Conservation (phyloP, 2,888 invertebrate species). For the Melikaiella ostensackeni region DNA sequence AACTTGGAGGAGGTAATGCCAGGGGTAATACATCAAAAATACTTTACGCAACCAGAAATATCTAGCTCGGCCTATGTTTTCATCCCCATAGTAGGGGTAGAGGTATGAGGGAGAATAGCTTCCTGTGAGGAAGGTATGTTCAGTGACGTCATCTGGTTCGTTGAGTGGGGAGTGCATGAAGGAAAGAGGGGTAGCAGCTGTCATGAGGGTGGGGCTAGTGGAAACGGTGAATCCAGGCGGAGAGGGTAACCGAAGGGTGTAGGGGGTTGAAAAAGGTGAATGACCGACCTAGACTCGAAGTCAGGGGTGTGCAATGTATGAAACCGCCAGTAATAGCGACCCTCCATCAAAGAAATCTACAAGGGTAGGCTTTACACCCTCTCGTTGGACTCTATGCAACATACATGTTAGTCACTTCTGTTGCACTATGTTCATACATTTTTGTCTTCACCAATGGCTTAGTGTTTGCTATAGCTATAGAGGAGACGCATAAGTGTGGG, state of each 20-base stretch:
- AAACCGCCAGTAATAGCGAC: slow-evolving; percentile 69
- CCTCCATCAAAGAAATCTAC: slow-evolving; percentile 70
- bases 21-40: background rate
- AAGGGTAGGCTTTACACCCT: slow-evolving; percentile 71
- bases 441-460: slow-evolving; percentile 24
- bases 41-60: background rate
- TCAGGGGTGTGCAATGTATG: slow-evolving; percentile 76
- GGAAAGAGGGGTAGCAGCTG: slow-evolving; percentile 33
- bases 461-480: slow-evolving; percentile 13
- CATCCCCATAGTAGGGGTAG: slow-evolving; percentile 37
- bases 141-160: slow-evolving; percentile 66
- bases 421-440: slow-evolving; percentile 7
- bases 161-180: slow-evolving; percentile 46
- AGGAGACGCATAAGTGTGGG: background rate
- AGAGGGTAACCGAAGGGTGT: slow-evolving; percentile 57
- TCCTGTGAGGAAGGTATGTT: slow-evolving; percentile 51
- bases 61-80: slow-evolving; percentile 45
- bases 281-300: slow-evolving; percentile 77
- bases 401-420: slow-evolving; percentile 40
- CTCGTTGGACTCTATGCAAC: slow-evolving; percentile 42
- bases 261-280: slow-evolving; percentile 69
- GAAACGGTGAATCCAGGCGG: slow-evolving; percentile 50
- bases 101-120: slow-evolving; percentile 42
- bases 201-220: slow-evolving; percentile 44
- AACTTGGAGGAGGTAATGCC: background rate